phyloP scores from a whole-genome alignment of 2,113 vertebrate species.

The Mustelus asterias region DNA sequence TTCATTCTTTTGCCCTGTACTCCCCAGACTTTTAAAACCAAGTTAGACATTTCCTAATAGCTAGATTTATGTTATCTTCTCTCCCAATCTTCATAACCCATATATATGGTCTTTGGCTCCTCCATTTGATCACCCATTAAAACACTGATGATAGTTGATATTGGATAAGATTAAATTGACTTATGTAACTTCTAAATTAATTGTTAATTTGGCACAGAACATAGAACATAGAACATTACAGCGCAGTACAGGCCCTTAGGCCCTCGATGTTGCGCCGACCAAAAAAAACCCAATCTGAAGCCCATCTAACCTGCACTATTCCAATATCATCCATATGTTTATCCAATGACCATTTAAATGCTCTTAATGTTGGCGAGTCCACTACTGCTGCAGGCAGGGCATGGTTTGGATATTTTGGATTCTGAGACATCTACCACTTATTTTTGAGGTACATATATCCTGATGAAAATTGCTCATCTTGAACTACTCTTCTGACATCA shows the following conservation, averaged over 20 bases:
- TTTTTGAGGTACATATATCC: not conserved
- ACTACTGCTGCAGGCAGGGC: too few relatives aligned
- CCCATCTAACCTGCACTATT: too few relatives aligned
- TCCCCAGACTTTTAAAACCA: not conserved
- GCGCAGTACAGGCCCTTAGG: too few relatives aligned
- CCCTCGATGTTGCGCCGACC: too few relatives aligned
- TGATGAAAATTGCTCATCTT: not conserved
- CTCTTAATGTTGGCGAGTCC: too few relatives aligned
- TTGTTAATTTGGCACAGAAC: not conserved
- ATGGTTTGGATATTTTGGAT: not conserved
- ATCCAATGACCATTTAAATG: too few relatives aligned
- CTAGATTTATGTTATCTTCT: not conserved
- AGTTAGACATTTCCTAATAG: not conserved
- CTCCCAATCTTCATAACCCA: not conserved
- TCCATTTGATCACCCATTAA: not conserved
- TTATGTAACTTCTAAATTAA: not conserved
- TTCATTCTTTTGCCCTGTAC: not conserved
- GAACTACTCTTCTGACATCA: not conserved
- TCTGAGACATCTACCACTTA: not conserved
- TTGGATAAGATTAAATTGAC: not conserved
- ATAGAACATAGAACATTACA: too few relatives aligned
- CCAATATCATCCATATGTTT: too few relatives aligned
- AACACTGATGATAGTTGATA: not conserved
- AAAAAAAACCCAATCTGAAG: too few relatives aligned
- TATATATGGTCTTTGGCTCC: not conserved